A percentile compares a stretch with the other conserved stretches of the same genome.
phyloP scores from a whole-genome alignment of 2,797 vertebrate species.

The Halcyon leucocephala region DNA sequence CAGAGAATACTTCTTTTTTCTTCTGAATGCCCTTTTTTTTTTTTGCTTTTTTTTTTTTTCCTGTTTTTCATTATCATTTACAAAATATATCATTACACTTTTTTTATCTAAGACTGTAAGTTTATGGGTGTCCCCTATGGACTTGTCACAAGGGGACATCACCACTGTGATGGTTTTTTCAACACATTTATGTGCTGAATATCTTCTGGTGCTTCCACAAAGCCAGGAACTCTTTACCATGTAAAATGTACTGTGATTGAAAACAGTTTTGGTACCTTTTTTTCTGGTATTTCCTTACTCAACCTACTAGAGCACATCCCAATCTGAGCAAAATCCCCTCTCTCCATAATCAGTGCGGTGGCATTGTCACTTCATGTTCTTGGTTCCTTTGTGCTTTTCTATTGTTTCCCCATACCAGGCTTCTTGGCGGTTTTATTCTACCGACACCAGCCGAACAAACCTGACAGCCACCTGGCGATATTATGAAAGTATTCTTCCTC shows the following conservation, averaged over 20 bases:
- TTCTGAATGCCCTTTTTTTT: background rate
- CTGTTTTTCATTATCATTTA: conserved; percentile 14
- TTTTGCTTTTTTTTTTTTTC: background rate
- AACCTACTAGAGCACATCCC: background rate
- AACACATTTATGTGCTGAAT: background rate
- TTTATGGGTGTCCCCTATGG: background rate
- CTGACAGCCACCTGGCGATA: conserved; percentile 86
- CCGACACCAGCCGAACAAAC: conserved; percentile 82
- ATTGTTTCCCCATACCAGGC: conserved; percentile 82
- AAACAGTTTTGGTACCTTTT: background rate
- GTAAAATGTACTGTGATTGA: background rate
- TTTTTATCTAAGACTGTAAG: background rate
- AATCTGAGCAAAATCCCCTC: conserved; percentile 1
- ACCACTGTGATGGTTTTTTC: background rate
- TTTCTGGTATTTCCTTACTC: background rate
- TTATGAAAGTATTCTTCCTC: conserved; percentile 87
- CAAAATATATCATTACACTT: background rate
- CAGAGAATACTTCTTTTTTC: background rate
- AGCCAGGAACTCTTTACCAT: background rate
- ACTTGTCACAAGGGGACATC: background rate
- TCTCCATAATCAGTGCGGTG: conserved; percentile 5
- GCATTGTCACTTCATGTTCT: conserved; percentile 63
- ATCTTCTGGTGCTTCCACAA: background rate
- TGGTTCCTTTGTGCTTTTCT: conserved; percentile 81
- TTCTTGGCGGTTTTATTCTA: conserved; percentile 89